Conservation (phyloP, 2,113 vertebrate genomes). For the Pandion haliaetus region DNA sequence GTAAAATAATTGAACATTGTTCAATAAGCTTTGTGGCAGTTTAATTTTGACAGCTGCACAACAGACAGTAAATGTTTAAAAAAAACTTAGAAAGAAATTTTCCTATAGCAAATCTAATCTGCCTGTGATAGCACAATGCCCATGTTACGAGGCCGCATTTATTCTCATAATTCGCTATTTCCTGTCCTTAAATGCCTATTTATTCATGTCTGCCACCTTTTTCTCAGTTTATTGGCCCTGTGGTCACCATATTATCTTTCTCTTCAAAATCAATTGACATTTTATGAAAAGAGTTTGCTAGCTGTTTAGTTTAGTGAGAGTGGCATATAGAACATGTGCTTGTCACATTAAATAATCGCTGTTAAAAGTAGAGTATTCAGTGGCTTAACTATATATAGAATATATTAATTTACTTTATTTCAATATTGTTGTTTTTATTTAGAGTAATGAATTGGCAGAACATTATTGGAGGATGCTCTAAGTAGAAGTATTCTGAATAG, state of each 20-base stretch:
- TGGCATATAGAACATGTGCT: not conserved
- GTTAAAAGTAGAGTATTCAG: not conserved
- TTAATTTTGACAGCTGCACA: not conserved
- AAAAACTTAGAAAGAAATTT: not conserved
- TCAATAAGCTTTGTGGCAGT: not conserved
- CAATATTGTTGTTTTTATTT: not conserved
- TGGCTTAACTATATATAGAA: not conserved
- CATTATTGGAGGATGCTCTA: not conserved
- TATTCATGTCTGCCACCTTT: constrained; percentile 43
- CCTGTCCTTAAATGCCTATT: constrained; percentile 64
- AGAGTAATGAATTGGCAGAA: not conserved
- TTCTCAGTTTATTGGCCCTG: constrained; percentile 25
- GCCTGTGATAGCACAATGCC: not conserved
- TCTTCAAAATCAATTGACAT: constrained; percentile 58
- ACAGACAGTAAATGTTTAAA: not conserved
- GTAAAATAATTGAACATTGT: not conserved
- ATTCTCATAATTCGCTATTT: constrained; percentile 63
- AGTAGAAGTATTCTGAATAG: not conserved
- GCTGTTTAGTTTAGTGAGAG: constrained; percentile 7
- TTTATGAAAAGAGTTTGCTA: constrained; percentile 55
- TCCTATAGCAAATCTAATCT: not conserved
- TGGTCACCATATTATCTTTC: constrained; percentile 44
- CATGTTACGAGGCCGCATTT: not conserved
- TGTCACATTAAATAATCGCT: not conserved
- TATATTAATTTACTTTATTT: not conserved